Evolutionary conservation across 2,888 invertebrate genomes (phyloP).

Genomic region (Aelia acuminata): DNA sequence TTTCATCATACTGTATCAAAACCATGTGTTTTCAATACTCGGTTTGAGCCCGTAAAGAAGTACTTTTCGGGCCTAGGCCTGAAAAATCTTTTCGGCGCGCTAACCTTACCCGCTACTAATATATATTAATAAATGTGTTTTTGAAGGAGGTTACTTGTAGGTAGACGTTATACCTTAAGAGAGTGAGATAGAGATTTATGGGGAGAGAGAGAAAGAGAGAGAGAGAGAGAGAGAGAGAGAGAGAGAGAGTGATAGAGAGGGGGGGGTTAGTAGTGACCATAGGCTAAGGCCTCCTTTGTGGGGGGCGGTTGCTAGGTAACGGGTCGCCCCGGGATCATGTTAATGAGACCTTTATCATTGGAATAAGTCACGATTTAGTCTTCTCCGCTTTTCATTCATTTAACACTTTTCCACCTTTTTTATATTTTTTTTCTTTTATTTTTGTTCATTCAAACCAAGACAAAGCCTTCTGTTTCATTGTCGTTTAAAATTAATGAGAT

Average conservation of each 20-base stretch:
- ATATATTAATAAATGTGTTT: no score
- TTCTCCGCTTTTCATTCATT: conserved; percentile 44
- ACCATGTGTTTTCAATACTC: no score
- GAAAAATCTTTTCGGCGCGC: no score
- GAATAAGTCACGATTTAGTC: conserved; percentile 51
- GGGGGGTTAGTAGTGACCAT: not conserved
- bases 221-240: not conserved
- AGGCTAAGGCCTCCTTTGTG: conserved; percentile 7
- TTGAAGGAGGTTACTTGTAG: no score
- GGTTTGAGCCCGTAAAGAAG: no score
- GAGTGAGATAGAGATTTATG: no score
- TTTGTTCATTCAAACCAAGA: conserved; percentile 41
- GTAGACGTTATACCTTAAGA: no score
- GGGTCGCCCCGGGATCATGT: not conserved
- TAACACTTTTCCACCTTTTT: conserved; percentile 4
- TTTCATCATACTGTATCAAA: no score
- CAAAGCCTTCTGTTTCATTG: conserved; percentile 50
- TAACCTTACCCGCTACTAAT: no score
- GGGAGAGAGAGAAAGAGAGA: no score
- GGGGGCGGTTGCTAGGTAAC: conserved; percentile 39
- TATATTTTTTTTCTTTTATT: no score
- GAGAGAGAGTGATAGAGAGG: not conserved
- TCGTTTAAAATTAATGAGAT: conserved; percentile 50
- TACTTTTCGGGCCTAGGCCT: no score
- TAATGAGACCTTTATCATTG: conserved; percentile 39